phyloP scores from a whole-genome alignment of 2,888 invertebrate genomes.

The Beris chalybata region DNA sequence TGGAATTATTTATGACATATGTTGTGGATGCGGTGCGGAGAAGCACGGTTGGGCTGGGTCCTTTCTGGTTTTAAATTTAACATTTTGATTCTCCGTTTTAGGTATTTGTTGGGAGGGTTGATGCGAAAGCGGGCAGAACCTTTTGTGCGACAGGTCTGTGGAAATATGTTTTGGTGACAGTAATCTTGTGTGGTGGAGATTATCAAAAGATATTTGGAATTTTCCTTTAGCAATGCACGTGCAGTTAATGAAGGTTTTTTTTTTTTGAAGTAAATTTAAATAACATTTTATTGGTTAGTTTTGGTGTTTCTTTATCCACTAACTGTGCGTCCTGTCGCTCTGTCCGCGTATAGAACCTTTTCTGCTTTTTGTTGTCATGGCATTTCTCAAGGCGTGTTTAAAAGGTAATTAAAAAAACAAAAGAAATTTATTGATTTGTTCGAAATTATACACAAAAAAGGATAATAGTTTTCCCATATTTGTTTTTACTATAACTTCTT shows the following conservation, averaged over 20 bases:
- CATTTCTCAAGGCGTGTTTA: too few species aligned
- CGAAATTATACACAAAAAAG: too few species aligned
- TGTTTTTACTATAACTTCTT: too few species aligned
- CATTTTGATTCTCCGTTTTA: neutral
- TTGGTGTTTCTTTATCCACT: too few species aligned
- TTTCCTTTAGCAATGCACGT: constrained; percentile 36
- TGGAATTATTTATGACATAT: constrained; percentile 55
- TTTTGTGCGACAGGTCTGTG: constrained; percentile 15
- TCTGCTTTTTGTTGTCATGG: too few species aligned
- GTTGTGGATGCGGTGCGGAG: constrained; percentile 33
- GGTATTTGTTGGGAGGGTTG: constrained; percentile 44
- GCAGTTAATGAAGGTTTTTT: neutral
- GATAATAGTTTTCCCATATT: too few species aligned
- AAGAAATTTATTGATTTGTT: too few species aligned
- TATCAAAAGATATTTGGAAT: constrained; percentile 44
- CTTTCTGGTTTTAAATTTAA: neutral
- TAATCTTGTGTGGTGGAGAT: constrained; percentile 55
- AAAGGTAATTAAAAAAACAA: too few species aligned
- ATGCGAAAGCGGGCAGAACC: constrained; percentile 34
- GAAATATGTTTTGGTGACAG: constrained; percentile 57
- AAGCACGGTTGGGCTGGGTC: neutral
- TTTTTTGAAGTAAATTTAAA: too few species aligned
- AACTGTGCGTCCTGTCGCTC: too few species aligned
- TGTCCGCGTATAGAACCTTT: too few species aligned
- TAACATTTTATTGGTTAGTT: too few species aligned